phyloP scores from a whole-genome alignment of 2,888 invertebrate species.

The Heliconius sara region DNA sequence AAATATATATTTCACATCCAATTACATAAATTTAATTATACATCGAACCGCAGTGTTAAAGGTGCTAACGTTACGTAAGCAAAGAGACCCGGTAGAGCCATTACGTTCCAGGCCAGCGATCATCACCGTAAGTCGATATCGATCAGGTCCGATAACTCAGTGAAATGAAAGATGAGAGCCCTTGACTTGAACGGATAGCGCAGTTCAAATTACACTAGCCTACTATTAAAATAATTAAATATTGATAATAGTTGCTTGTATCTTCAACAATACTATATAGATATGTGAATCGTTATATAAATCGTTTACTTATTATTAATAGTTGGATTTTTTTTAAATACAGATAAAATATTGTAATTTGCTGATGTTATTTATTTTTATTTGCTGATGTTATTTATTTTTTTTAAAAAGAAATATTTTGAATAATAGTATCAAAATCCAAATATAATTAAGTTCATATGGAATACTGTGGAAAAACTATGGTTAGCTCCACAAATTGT shows the following conservation, averaged over 20 bases:
- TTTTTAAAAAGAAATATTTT: too few relatives aligned
- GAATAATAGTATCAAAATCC: too few relatives aligned
- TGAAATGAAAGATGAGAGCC: constrained; percentile 36
- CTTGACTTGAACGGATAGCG: constrained; percentile 25
- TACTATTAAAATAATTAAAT: neutral
- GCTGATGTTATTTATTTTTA: too few relatives aligned
- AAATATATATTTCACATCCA: neutral
- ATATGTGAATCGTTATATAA: too few relatives aligned
- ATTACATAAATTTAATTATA: neutral
- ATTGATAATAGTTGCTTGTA: neutral
- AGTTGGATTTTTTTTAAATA: too few relatives aligned
- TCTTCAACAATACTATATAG: too few relatives aligned
- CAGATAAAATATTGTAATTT: too few relatives aligned
- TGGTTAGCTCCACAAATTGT: too few relatives aligned
- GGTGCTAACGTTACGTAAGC: constrained; percentile 33
- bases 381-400: too few relatives aligned
- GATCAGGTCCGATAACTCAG: constrained; percentile 34
- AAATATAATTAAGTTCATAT: too few relatives aligned
- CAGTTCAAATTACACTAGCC: constrained; percentile 15
- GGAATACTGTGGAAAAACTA: too few relatives aligned
- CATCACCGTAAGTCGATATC: constrained; percentile 34
- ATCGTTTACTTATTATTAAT: too few relatives aligned
- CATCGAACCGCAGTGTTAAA: neutral
- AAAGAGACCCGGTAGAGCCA: constrained; percentile 31
- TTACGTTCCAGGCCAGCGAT: constrained; percentile 32